A percentile compares a stretch with the other conserved stretches of the same genome.
These are phyloP conservation scores for Orestias chungarensis DNA, from an alignment of 2,797 vertebrate genomes.

Conservation along the genomic window DNA sequence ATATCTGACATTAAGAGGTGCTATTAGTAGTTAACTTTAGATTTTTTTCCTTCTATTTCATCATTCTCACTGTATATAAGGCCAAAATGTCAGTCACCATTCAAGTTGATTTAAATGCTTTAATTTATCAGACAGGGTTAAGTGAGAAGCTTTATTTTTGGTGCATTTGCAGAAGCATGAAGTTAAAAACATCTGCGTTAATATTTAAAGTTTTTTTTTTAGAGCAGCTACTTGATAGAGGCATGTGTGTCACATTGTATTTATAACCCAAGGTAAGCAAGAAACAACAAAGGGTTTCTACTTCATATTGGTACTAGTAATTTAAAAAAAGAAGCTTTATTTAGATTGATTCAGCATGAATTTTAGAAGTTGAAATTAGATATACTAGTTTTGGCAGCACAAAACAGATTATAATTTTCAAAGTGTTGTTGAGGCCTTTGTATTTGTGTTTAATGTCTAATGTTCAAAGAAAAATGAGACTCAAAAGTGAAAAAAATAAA, in stretches of 20 bases:
- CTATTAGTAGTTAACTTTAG: neutral
- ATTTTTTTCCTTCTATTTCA: neutral
- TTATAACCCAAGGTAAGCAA: neutral
- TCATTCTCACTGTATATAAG: neutral
- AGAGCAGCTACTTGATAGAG: neutral
- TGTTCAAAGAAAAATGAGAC: neutral
- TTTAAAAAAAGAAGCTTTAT: neutral
- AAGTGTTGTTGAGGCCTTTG: neutral
- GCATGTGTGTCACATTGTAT: neutral
- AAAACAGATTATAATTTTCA: neutral
- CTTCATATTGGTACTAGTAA: neutral
- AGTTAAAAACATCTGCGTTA: neutral
- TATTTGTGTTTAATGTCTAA: neutral
- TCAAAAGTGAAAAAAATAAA: neutral
- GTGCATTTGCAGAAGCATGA: neutral
- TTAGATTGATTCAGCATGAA: neutral
- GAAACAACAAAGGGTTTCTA: neutral
- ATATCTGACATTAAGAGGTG: neutral
- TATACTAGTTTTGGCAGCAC: neutral
- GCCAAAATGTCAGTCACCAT: neutral
- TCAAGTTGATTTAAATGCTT: neutral
- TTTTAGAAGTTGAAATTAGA: neutral
- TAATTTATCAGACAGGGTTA: neutral
- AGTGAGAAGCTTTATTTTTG: neutral
- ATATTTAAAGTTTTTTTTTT: neutral